Conservation (phyloP, 2,113 vertebrate species). For the Neogobius melanostomus region DNA sequence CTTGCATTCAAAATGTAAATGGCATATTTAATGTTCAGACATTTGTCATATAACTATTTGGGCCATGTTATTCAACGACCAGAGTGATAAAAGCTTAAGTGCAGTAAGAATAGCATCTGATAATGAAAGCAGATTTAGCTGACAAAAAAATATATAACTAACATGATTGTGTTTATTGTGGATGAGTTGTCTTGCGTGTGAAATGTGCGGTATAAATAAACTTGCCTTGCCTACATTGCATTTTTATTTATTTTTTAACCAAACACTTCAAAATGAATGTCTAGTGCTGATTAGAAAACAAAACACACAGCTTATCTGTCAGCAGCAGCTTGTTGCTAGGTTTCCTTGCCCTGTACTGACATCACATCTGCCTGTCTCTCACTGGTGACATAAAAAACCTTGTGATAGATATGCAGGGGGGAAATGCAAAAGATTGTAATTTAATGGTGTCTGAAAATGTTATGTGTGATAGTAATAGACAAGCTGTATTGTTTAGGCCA, state of each 20-base stretch:
- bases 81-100: slow-evolving; percentile 24
- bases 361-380: slow-evolving; percentile 38
- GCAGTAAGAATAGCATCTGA: slow-evolving; percentile 18
- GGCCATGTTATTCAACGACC: not conserved
- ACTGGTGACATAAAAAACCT: slow-evolving; percentile 17
- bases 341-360: slow-evolving; percentile 50
- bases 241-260: not conserved
- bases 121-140: slow-evolving; percentile 14
- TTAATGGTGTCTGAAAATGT: no score
- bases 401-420: no score
- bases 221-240: not conserved
- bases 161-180: not conserved
- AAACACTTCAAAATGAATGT: not conserved
- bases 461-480: no score
- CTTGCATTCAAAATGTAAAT: no score
- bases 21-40: no score
- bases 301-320: not conserved
- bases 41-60: not conserved
- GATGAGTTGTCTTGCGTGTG: no score
- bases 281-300: not conserved
- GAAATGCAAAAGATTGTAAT: no score
- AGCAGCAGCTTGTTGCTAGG: slow-evolving; percentile 66
- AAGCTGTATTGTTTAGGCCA: no score
- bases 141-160: not conserved
- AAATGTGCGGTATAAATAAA: no score